A percentile compares a stretch with the other conserved stretches of the same genome.
These are phyloP conservation scores for Pycnonotus jocosus DNA, from an alignment of 2,113 vertebrate species.

Conservation along the genomic window DNA sequence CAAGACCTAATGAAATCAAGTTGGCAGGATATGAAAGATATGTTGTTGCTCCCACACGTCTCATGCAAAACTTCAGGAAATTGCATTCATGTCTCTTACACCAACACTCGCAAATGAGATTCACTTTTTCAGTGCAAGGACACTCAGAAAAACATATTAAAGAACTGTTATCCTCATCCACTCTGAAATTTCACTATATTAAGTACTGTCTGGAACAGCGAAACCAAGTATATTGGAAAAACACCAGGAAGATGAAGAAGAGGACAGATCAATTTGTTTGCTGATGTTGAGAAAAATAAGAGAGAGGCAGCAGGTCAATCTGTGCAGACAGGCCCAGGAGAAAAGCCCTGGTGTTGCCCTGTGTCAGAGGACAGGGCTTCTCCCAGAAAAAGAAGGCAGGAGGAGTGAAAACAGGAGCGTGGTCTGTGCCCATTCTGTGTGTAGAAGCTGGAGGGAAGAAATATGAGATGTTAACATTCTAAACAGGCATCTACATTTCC, in stretches of 20 bases:
- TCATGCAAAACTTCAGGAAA: constrained; percentile 57
- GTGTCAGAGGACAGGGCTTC: background rate
- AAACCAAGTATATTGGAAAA: constrained; percentile 15
- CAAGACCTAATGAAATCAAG: constrained; percentile 23
- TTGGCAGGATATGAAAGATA: constrained; percentile 40
- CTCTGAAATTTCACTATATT: background rate
- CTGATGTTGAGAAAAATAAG: background rate
- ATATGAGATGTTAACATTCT: background rate
- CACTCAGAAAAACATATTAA: background rate
- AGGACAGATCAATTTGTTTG: background rate
- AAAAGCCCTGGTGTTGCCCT: background rate
- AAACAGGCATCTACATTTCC: background rate
- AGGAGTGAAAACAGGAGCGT: background rate
- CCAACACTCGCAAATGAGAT: background rate
- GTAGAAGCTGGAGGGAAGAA: background rate
- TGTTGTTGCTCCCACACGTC: background rate
- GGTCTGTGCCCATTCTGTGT: background rate
- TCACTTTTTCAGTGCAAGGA: constrained; percentile 7
- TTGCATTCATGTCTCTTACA: constrained; percentile 37
- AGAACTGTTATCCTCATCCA: constrained; percentile 4
- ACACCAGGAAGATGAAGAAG: background rate
- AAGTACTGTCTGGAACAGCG: background rate
- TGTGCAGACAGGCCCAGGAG: background rate
- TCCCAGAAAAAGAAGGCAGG: background rate
- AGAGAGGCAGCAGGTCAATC: background rate